A percentile compares a stretch with the other conserved stretches of the same genome.
Conservation (phyloP, 2,797 vertebrate species). For the Synaphobranchus kaupii region DNA sequence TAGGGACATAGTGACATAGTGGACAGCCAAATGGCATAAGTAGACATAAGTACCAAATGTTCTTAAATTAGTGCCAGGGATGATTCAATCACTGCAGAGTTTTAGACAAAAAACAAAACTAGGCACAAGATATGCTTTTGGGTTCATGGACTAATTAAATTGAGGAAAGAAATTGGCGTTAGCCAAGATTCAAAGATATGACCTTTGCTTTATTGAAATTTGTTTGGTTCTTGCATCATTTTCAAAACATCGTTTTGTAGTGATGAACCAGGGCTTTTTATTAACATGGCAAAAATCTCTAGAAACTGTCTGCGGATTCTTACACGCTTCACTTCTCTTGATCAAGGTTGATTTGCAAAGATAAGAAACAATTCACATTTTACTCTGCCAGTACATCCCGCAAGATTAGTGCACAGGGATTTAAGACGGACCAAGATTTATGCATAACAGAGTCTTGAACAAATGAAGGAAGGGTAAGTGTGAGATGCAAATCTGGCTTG, state of each 20-base stretch:
- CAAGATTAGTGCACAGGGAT: background rate
- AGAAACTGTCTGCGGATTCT: background rate
- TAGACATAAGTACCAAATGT: constrained; percentile 56
- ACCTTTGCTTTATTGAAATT: background rate
- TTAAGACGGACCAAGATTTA: background rate
- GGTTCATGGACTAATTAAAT: background rate
- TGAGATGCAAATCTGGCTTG: background rate
- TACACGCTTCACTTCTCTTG: background rate
- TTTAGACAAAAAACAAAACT: background rate
- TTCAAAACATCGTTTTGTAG: background rate
- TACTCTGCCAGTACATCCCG: background rate
- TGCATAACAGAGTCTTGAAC: background rate
- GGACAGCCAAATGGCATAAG: constrained; percentile 56
- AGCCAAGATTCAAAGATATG: background rate
- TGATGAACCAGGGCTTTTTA: background rate
- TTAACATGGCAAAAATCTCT: background rate
- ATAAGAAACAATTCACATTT: background rate
- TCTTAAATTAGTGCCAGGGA: constrained; percentile 52
- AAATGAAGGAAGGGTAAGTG: background rate
- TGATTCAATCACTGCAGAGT: constrained; percentile 44
- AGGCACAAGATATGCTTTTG: background rate
- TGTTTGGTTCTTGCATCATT: background rate
- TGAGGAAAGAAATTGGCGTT: background rate
- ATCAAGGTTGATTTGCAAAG: background rate
- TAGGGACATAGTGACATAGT: constrained; percentile 37